phyloP scores from a whole-genome alignment of 2,888 invertebrate genomes.

The Apocheima hispidaria region DNA sequence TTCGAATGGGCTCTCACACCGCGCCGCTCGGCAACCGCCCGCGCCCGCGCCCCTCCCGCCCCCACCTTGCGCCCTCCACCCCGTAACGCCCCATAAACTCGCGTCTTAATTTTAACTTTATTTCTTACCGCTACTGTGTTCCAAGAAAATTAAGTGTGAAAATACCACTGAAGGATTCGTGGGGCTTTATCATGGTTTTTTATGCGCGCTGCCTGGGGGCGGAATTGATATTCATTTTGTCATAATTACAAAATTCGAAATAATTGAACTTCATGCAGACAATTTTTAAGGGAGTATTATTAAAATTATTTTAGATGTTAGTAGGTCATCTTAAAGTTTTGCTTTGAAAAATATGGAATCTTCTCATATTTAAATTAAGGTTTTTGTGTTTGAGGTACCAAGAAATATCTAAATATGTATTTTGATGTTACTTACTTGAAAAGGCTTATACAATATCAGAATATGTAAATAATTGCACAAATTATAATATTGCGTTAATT shows the following conservation, averaged over 20 bases:
- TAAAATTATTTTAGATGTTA: no score
- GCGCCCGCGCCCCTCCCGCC: conserved; percentile 46
- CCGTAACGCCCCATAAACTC: conserved; percentile 85
- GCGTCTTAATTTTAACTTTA: conserved; percentile 86
- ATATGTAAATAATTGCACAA: background rate
- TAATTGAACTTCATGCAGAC: background rate
- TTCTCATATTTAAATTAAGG: no score
- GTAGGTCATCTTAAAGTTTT: no score
- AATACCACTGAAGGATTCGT: conserved; percentile 76
- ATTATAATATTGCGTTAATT: background rate
- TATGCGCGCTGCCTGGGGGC: conserved; percentile 45
- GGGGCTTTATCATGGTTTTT: conserved; percentile 60
- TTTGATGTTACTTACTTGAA: background rate
- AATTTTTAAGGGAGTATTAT: background rate
- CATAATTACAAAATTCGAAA: conserved; percentile 12
- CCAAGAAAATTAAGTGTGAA: conserved; percentile 84
- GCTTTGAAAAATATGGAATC: no score
- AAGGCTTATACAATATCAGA: background rate
- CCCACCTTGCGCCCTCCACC: conserved; percentile 72
- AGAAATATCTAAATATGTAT: no score
- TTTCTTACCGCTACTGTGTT: conserved; percentile 83
- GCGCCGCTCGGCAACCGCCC: conserved; percentile 44
- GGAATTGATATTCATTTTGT: conserved; percentile 21
- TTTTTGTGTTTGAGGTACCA: no score
- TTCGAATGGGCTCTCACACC: conserved; percentile 80